These are phyloP conservation scores for Schrankia costaestrigalis DNA, from an alignment of 2,888 invertebrate species.

Conservation along the genomic window DNA sequence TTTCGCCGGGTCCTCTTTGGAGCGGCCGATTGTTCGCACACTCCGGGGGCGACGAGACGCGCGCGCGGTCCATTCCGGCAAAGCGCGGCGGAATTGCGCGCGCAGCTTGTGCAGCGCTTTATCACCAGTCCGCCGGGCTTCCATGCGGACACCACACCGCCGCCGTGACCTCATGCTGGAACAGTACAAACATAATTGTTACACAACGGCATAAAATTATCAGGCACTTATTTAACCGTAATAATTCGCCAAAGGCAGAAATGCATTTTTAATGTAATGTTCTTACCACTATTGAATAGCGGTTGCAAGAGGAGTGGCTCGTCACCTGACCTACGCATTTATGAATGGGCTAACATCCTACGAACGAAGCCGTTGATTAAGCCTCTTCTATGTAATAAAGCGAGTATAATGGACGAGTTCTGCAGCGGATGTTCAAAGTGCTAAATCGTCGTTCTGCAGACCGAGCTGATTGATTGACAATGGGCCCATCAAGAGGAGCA, in stretches of 20 bases:
- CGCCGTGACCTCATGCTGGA: constrained; percentile 78
- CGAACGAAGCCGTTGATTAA: constrained; percentile 18
- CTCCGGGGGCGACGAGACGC: constrained; percentile 65
- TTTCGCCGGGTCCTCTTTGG: constrained; percentile 73
- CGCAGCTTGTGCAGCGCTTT: constrained; percentile 67
- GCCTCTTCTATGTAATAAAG: constrained; percentile 32
- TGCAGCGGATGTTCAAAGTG: constrained; percentile 55
- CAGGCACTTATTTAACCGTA: background rate
- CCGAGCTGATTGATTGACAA: constrained; percentile 55
- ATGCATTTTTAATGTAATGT: background rate
- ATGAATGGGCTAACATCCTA: constrained; percentile 18
- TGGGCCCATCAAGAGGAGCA: constrained; percentile 32
- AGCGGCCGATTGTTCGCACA: constrained; percentile 63
- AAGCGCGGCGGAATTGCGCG: constrained; percentile 61
- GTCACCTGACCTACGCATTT: constrained; percentile 27
- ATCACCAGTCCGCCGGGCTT: constrained; percentile 71
- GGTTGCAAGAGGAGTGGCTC: constrained; percentile 22
- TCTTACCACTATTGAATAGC: constrained; percentile 13
- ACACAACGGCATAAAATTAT: background rate
- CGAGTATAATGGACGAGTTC: constrained; percentile 33
- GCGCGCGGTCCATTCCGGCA: constrained; percentile 72
- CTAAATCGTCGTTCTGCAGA: constrained; percentile 51
- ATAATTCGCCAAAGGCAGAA: too few species aligned
- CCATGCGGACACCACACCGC: constrained; percentile 75
- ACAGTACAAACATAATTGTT: constrained; percentile 26